Evolutionary conservation across 2,797 vertebrate genomes (phyloP), one percentile per base, ranked within the genome.

Genomic region (Pangasius sanitwongsei): DNA sequence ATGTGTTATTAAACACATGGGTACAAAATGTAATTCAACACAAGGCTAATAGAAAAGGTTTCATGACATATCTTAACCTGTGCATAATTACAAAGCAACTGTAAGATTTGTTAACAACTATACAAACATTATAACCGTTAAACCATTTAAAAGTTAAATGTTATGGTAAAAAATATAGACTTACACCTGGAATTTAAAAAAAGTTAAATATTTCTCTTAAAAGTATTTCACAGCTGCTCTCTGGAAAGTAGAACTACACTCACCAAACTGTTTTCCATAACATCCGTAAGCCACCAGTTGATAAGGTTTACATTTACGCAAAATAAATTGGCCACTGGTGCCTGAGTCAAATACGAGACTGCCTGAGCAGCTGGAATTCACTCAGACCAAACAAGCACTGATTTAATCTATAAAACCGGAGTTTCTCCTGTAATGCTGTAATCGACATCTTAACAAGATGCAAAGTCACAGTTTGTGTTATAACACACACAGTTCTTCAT

Each of bases 401-500:
- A 81, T 81, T 31, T 37, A 59, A 81, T 81, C 78, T 37, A 13
- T 57, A n/a, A 77, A 77, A 53, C 11, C 34, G 0, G 20, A 61
- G 20, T 37, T 83, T 61, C 57, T 83, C 65, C 13, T 83, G 41
- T 86, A 93, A 28, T 7, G 74, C 74, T 15, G 4, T 6, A 50
- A 53, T 53, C 74, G 74, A 77, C 55, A 59, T 41, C 53, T 82
- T 28, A 55, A 70, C 31, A 53, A 55, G 77, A 87, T 18, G 57
- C 81, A 16, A 82, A 77, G 87, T 75, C 87, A 77, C 69, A 77
- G 28, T 44, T 70, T 87, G 77, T 41, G 18, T 44, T 74, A 74
- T 82, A 65, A 81, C 50, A 81, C 80, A 82, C 13, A 87, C 69
- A 84, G 55, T n/a, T 75, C 69, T 83, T 59, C 72, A 67, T 69